Evolutionary conservation across 2,113 vertebrate species (phyloP).

Genomic region (Scolopax mira): DNA sequence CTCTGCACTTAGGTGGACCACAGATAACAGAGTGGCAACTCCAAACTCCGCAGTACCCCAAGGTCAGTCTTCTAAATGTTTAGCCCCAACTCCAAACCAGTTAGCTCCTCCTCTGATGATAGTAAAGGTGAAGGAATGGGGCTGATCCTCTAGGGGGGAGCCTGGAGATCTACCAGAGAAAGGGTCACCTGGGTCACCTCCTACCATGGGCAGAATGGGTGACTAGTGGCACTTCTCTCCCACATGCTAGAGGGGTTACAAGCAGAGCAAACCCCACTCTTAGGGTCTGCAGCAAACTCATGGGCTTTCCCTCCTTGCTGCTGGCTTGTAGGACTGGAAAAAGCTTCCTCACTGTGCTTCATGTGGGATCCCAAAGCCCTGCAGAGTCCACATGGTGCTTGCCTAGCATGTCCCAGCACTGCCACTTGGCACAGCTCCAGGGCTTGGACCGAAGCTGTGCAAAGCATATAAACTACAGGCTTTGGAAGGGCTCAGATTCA

Average conservation of each 20-base stretch:
- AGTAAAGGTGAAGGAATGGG: background rate
- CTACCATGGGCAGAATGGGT: background rate
- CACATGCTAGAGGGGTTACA: background rate
- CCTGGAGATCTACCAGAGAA: background rate
- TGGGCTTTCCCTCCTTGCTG: background rate
- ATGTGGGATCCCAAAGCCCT: background rate
- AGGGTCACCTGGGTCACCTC: background rate
- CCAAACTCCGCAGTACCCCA: background rate
- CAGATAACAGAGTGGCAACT: background rate
- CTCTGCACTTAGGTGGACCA: rapidly evolving
- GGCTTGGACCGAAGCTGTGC: background rate
- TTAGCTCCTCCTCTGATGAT: background rate
- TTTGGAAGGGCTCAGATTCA: background rate
- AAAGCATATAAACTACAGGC: background rate
- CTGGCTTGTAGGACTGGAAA: background rate
- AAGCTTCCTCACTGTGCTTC: background rate
- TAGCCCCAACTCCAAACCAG: background rate
- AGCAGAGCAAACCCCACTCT: background rate
- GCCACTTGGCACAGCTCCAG: background rate
- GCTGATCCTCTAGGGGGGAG: background rate
- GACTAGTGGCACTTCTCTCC: background rate
- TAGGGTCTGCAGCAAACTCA: background rate
- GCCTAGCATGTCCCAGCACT: rapidly evolving
- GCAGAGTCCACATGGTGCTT: rapidly evolving
- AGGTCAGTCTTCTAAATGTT: background rate